These are phyloP conservation scores for Chlorospingus flavigularis DNA, from an alignment of 2,797 vertebrate genomes.

Conservation along the genomic window DNA sequence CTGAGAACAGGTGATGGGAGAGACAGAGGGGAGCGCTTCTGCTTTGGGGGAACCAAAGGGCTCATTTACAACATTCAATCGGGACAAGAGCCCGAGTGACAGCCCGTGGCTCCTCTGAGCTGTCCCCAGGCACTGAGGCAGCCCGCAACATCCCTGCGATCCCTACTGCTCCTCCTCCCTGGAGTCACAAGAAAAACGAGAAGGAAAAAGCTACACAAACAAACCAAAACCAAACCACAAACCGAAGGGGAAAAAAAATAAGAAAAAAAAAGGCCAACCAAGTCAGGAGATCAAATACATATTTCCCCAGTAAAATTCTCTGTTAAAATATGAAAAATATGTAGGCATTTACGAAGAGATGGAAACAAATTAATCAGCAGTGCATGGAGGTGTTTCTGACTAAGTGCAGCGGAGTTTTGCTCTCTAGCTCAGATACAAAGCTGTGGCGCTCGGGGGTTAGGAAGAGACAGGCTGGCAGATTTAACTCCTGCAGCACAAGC, in stretches of 20 bases:
- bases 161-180: neutral
- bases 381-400: neutral
- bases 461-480: neutral
- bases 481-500: conserved; percentile 29
- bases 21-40: neutral
- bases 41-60: neutral
- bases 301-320: neutral
- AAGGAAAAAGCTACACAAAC: neutral
- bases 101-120: neutral
- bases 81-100: no score
- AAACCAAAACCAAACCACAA: neutral
- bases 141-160: neutral
- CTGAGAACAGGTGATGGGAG: neutral
- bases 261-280: rapidly evolving
- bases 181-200: neutral
- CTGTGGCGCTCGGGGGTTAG: neutral
- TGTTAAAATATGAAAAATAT: neutral
- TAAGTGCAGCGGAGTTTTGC: neutral
- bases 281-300: neutral
- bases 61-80: neutral
- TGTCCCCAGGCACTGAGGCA: neutral
- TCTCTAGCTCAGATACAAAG: neutral
- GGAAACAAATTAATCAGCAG: neutral
- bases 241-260: rapidly evolving
- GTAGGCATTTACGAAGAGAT: neutral